Base-by-base conservation (phyloP, 2,797 vertebrate genomes). In the Arrhamphus sclerolepis region DNA sequence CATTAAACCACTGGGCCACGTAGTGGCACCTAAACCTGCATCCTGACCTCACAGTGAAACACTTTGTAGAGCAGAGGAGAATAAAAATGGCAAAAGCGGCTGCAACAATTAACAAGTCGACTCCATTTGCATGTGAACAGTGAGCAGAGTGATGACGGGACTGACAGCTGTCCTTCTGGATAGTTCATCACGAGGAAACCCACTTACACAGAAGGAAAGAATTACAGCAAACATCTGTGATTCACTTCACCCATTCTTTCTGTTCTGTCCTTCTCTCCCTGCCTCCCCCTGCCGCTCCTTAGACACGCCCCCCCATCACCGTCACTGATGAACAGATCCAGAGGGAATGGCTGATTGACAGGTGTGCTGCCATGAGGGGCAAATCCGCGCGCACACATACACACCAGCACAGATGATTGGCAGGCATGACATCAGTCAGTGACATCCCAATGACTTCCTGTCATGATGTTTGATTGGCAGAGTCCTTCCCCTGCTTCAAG, bases 391-490 rank as follows among this genome's bases (percentile, higher is more conserved):
- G 18, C 70, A 51, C 41, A 39, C 11, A 9, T 22, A 41, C 40
- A 43, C 46, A 31, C 31, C 31, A 47, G 44, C 24, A 46, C 17
- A 20, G 21, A 60, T 85, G 87, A 89, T 50, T 89, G 87, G 74
- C 87, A 87, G 65, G 77, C 79, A 38, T 73, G 81, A 72, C 87
- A 87, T 70, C 69, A 79, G 76, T 78, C 72, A 24, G 70, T 74
- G 81, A 92, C 89, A 88, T 77, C 66, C 81, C 80, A 89, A 86
- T 89, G 91, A 88, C 79, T 87, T 87, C 61, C 83, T 89, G 89
- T 90, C 89, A 81, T 28, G 52, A 40, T 18, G 66, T 70, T 68
- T 87, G 81, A 90, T 81, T 81, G 85, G 80, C 87, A 86, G 62
- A 62, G 66, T 68, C 77, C 74, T 50, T 58, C 66, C 78, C 72